phyloP scores from a whole-genome alignment of 2,888 invertebrate genomes.

The Endomychus coccineus region DNA sequence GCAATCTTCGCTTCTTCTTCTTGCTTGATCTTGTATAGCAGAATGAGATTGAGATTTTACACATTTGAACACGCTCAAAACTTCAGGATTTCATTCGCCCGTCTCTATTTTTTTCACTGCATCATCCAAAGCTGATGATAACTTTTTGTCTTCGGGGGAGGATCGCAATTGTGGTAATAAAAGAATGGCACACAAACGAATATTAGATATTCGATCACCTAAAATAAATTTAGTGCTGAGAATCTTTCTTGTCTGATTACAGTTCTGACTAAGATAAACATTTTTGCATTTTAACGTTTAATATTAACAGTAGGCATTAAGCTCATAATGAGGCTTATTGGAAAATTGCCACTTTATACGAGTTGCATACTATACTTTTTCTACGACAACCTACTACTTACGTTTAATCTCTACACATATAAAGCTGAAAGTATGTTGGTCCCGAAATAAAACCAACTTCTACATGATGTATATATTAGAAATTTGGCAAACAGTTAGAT shows the following conservation, averaged over 20 bases:
- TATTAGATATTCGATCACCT: constrained; percentile 54
- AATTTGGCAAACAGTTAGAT: too few species aligned
- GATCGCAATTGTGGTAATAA: constrained; percentile 53
- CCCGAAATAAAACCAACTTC: too few species aligned
- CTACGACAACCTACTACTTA: too few species aligned
- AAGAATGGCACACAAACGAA: constrained; percentile 52
- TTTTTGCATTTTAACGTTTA: too few species aligned
- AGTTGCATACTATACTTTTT: too few species aligned
- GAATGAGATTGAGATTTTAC: constrained; percentile 20
- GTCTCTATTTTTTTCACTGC: constrained; percentile 50
- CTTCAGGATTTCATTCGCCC: constrained; percentile 55
- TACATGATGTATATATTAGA: too few species aligned
- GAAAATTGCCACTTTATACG: too few species aligned
- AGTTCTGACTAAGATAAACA: neutral
- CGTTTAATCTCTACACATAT: too few species aligned
- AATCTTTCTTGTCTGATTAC: constrained; percentile 45
- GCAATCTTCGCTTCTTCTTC: constrained; percentile 29
- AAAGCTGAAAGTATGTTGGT: too few species aligned
- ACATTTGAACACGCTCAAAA: constrained; percentile 39
- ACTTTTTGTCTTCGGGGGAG: constrained; percentile 52
- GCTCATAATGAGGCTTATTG: too few species aligned
- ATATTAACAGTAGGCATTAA: too few species aligned
- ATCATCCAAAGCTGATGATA: constrained; percentile 51
- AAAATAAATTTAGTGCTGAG: too few species aligned
- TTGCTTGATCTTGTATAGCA: constrained; percentile 19